These are phyloP conservation scores for Campoletis raptor DNA, from an alignment of 2,888 invertebrate species.

Conservation along the genomic window DNA sequence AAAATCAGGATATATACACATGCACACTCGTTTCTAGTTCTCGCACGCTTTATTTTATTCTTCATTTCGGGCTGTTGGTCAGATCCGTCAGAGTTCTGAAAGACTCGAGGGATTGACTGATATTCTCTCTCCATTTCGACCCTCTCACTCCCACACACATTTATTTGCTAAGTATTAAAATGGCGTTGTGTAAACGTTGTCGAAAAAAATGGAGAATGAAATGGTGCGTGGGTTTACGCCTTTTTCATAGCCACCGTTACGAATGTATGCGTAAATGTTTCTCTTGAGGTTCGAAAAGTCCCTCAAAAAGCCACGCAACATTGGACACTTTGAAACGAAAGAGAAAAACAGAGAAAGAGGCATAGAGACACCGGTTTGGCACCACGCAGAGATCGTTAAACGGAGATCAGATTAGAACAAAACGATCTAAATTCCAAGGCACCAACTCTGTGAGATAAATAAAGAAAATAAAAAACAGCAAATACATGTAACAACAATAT, in stretches of 20 bases:
- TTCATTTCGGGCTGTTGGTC: slow-evolving; percentile 50
- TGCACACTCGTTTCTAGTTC: slow-evolving; percentile 22
- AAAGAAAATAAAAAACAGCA: slow-evolving; percentile 18
- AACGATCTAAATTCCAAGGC: slow-evolving; percentile 72
- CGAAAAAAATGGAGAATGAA: background rate
- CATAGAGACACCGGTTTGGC: slow-evolving; percentile 70
- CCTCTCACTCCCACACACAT: slow-evolving; percentile 31
- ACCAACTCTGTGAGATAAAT: slow-evolving; percentile 42
- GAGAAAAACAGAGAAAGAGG: slow-evolving; percentile 32
- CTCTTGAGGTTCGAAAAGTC: slow-evolving; percentile 44
- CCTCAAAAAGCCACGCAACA: slow-evolving; percentile 39
- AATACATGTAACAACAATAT: slow-evolving; percentile 40
- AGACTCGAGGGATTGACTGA: slow-evolving; percentile 59
- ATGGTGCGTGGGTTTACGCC: slow-evolving; percentile 14
- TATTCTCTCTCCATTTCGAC: slow-evolving; percentile 16
- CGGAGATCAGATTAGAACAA: slow-evolving; percentile 74
- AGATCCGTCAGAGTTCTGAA: slow-evolving; percentile 64
- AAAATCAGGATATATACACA: background rate
- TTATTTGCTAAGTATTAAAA: background rate
- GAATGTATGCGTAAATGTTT: background rate
- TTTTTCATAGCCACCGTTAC: background rate
- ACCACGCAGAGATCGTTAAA: slow-evolving; percentile 74
- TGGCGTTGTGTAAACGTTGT: background rate
- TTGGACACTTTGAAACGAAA: slow-evolving; percentile 14
- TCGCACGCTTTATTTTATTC: slow-evolving; percentile 51